Base-by-base conservation (phyloP, 2,113 vertebrate genomes). In the Phaetusa simplex region DNA sequence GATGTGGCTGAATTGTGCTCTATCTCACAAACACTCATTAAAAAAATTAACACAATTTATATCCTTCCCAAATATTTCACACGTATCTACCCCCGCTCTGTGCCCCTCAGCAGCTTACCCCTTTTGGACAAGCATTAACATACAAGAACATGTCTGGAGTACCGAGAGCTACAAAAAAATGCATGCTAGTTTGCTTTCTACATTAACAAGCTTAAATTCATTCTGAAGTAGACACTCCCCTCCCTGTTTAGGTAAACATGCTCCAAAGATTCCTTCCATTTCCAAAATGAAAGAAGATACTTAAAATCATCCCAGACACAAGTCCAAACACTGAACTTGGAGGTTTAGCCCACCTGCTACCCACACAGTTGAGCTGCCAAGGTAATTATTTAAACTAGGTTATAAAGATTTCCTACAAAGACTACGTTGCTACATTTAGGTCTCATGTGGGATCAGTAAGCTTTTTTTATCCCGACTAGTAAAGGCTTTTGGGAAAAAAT, bases 321-420 rank as follows among this genome's bases (percentile, higher is more conserved):
- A 96, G 82, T 38, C 74, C 85, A 72, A 96, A 93, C 90, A 94
- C 38, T 79, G 61, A 91, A 79, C 78, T 81, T 76, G 8, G 50
- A 79, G 26, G 74, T 92, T 96, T 96, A 96, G 78, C 42, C 90
- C 93, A 98, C 91, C 91, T 97, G 94, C 86, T 95, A 82, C 52
- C 61, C 58, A 56, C 94, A 94, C 86, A 95, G 53, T 74, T 89
- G 32, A 91, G 87, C 65, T 96, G 52, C 76, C 76, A 93, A 82
- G 45, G 86, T 94, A 80, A 86, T 89, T 66, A 91, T 82, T 96
- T 82, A 96, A 95, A 96, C 70, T 58, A 96, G 67, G 59, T 86
- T 65, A 91, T 34, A 45, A 93, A 93, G 50, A 92, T 76, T 90
- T 91, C 49, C 73, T 77, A 62, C 30, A 79, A 94, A 93, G 64